These are phyloP conservation scores for Callionymus lyra DNA, from an alignment of 2,113 vertebrate genomes.

Conservation along the genomic window DNA sequence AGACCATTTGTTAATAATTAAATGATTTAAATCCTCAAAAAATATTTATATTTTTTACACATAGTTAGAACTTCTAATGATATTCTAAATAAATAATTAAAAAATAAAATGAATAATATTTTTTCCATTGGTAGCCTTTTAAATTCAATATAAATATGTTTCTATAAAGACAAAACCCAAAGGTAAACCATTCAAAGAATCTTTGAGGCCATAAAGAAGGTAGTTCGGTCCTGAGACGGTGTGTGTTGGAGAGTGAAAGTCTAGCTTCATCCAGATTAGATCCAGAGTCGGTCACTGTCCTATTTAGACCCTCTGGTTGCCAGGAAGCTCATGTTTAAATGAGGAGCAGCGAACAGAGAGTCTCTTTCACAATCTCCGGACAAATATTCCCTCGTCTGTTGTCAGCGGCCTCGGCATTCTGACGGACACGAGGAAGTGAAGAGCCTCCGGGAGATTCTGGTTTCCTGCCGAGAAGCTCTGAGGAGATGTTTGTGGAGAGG, in stretches of 20 bases:
- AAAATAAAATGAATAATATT: too few species aligned
- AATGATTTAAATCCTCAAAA: too few species aligned
- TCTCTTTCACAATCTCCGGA: conserved; percentile 61
- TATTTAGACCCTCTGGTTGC: conserved; percentile 49
- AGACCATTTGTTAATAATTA: too few species aligned
- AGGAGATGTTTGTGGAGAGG: conserved; percentile 30
- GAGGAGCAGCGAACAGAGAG: conserved; percentile 59
- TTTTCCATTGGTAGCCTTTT: too few species aligned
- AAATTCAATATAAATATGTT: too few species aligned
- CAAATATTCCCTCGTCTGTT: conserved; percentile 56
- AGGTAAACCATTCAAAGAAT: too few species aligned
- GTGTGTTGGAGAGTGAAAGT: conserved; percentile 33
- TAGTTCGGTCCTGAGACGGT: too few species aligned
- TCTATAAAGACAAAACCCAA: too few species aligned
- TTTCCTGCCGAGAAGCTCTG: conserved; percentile 37
- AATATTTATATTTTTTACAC: too few species aligned
- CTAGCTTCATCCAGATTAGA: conserved; percentile 56
- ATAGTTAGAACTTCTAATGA: too few species aligned
- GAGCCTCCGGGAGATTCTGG: conserved; percentile 22
- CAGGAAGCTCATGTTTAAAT: conserved; percentile 59
- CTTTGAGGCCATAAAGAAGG: too few species aligned
- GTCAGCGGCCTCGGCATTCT: conserved; percentile 54
- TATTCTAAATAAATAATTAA: too few species aligned
- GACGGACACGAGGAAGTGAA: conserved; percentile 42
- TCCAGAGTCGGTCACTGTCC: conserved; percentile 47